Evolutionary conservation across 2,113 vertebrate species (phyloP), one percentile per base, ranked within the genome.

Genomic region (Myxocyprinus asiaticus): DNA sequence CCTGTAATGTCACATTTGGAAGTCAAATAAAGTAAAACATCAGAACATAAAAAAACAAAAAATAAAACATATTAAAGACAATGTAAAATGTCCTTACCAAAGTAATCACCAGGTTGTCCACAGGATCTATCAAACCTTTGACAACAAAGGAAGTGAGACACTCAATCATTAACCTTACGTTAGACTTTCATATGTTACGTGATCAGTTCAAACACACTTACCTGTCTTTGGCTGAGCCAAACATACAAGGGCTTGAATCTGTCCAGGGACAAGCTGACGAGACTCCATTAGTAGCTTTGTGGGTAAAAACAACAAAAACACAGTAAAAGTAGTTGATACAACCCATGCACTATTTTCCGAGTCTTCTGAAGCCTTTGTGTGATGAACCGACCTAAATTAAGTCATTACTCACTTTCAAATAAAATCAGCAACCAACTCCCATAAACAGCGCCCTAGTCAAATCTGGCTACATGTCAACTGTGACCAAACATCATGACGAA

Each of bases 171-270:
- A 15, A 59, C 3, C 9, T 9, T 63, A 9, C 7, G 7, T 53
- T 33, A 33, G 22, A 1, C 1, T 33, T 33, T 33, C 22, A 33
- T 33, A 33, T 33, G 22, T 33, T 33, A 33, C 22, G 1, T 33
- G 22, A 33, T 33, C 22, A 33, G 22, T 33, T 33, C 59, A 10
- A 45, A 48, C n/a, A 75, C 17, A 88, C 85, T 90, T 71, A 92
- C 93, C 85, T 50, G 2, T 86, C 78, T 82, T 87, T 89, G 80
- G 85, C 51, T 2, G 69, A 70, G 33, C 0, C 76, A 87, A 91
- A 89, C 70, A 90, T 78, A 67, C 22, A 80, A 5, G 90, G 89
- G 83, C 89, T 93, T 67, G 87, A 82, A 48, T 82, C 63, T 1
- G 4, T 44, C 86, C 86, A 88, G 48, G 83, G 76, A 58, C 83